Evolutionary conservation across 2,888 invertebrate genomes (phyloP).

Genomic region (Spilarctia lutea): DNA sequence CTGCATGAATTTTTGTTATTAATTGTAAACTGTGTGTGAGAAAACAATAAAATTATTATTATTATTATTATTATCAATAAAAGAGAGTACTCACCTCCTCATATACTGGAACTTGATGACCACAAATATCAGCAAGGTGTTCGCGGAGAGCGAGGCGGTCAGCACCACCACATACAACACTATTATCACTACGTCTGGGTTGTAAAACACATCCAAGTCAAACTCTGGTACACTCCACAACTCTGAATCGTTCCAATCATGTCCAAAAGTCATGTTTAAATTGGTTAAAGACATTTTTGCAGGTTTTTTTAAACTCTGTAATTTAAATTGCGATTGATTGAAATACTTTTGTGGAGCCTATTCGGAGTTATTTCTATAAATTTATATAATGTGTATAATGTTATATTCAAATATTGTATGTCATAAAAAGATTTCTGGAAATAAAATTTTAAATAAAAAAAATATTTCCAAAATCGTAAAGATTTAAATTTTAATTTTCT

Average conservation of each 20-base stretch:
- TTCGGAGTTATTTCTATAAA: not conserved
- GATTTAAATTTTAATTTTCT: too few relatives aligned
- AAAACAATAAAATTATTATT: too few relatives aligned
- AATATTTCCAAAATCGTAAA: too few relatives aligned
- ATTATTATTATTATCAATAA: too few relatives aligned
- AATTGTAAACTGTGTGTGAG: too few relatives aligned
- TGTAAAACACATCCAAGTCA: constrained; percentile 77
- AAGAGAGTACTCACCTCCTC: constrained; percentile 87
- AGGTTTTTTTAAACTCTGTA: not conserved
- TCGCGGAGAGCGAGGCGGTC: constrained; percentile 88
- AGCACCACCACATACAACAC: constrained; percentile 88
- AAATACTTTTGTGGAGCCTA: not conserved
- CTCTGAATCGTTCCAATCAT: constrained; percentile 62
- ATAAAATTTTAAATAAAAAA: too few relatives aligned
- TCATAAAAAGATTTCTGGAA: too few relatives aligned
- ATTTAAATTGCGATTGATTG: not conserved
- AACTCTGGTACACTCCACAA: constrained; percentile 60
- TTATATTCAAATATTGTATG: not conserved
- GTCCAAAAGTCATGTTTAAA: constrained; percentile 37
- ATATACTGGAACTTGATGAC: constrained; percentile 91
- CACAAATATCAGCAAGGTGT: constrained; percentile 89
- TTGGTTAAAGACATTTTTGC: too few relatives aligned
- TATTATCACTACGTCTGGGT: constrained; percentile 85
- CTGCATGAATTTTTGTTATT: too few relatives aligned
- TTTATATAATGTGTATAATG: too few relatives aligned